Percentiles rank a stretch among this genome's conserved stretches.
Conservation (phyloP, 92 coral and sea anemone species). For the Virgularia gustaviana region DNA sequence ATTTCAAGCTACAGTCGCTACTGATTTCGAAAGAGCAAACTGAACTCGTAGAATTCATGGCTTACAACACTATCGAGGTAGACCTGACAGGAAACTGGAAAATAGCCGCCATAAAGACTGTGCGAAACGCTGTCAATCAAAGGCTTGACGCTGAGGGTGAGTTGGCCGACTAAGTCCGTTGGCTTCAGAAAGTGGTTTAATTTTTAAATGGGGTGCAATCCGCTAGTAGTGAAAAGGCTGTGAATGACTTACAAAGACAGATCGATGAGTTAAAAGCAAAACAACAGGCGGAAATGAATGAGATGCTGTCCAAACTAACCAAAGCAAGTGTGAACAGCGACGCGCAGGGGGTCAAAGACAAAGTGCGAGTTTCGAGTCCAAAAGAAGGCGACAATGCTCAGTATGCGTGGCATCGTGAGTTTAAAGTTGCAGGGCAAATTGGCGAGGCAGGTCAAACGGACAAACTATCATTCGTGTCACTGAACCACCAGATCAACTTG, state of each 20-base stretch:
- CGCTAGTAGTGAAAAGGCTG: neutral
- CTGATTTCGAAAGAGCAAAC: neutral
- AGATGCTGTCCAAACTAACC: slow-evolving; percentile 9
- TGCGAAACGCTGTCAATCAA: slow-evolving; percentile 5
- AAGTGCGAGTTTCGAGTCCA: too few species aligned
- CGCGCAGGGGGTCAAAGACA: neutral
- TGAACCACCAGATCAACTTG: too few species aligned
- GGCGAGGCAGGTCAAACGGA: too few species aligned
- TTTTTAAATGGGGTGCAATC: neutral
- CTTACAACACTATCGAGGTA: neutral
- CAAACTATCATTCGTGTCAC: too few species aligned
- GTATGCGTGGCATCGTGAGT: too few species aligned
- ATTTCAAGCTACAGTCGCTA: slow-evolving; percentile 13
- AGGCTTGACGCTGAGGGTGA: too few species aligned
- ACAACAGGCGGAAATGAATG: slow-evolving; percentile 16
- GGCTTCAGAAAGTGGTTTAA: neutral
- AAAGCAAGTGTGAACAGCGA: neutral
- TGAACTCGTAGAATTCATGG: slow-evolving; percentile 7
- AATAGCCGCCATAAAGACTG: neutral
- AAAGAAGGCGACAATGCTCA: too few species aligned
- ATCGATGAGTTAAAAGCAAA: slow-evolving; percentile 4
- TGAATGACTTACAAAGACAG: neutral
- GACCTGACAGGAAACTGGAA: slow-evolving; percentile 8
- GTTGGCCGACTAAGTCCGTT: slow-evolving; percentile 5
- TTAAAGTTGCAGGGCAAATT: too few species aligned